Evolutionary conservation across 1,140 invertebrate species (phyloP), one percentile per base, ranked within the genome.

Genomic region (Aphis craccivora): DNA sequence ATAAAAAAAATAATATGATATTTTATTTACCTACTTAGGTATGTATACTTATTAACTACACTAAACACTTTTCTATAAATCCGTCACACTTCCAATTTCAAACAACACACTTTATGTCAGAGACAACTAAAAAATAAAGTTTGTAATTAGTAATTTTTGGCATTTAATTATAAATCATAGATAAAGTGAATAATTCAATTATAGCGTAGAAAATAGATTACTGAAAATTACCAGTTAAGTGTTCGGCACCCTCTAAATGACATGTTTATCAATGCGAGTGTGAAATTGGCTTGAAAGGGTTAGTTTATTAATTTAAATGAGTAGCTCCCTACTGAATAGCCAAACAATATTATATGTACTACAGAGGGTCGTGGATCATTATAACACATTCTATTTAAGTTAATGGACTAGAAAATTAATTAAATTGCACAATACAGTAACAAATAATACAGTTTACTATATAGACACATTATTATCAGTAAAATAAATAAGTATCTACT

Each of bases 261-360:
- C 60, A n/a, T 76, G 30, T 67, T 67, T 67, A 67, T n/a, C 60
- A 67, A 67, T 67, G 60, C n/a, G 11, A 76, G n/a, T 76, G 60
- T 76, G n/a, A 76, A 76, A 76, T 76, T n/a, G 30, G 30, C 60
- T n/a, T 76, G n/a, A 76, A 76, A 76, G 60, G 60, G 60, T 76
- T 76, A 76, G 60, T 76, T 76, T 76, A 76, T 76, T 76, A 76
- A 76, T 76, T 76, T 76, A 76, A 76, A 76, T 18, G 60, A 76
- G 60, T n/a, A 76, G 60, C n/a, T 76, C 30, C 60, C 60, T 76
- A 76, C 60, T n/a, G 60, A 76, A 76, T 76, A n/a, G 30, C 60
- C 60, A 6, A n/a, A 76, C 60, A 35, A 76, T 76, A 4, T 76
- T 76, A 18, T n/a, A 76, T 18, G 30, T n/a, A 76, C n/a, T n/a